These are phyloP conservation scores for Hippopotamus amphibius DNA, from an alignment of 2,113 vertebrate genomes.

Conservation along the genomic window DNA sequence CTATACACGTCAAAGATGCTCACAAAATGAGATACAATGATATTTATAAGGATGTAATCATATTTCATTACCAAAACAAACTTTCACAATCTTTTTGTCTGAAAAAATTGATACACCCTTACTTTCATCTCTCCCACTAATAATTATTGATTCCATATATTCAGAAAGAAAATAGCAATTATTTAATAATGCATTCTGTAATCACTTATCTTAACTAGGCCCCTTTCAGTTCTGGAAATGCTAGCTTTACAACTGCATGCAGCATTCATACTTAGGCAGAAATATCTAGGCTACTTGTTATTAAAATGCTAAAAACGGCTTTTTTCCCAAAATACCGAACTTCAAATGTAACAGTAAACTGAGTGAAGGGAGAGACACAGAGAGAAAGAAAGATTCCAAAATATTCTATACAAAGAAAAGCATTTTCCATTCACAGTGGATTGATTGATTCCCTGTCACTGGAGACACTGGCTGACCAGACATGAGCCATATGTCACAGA, in stretches of 20 bases:
- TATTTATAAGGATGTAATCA: not conserved
- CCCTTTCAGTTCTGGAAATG: not conserved
- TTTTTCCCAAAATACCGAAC: not conserved
- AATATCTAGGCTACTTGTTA: not conserved
- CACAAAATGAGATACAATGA: not conserved
- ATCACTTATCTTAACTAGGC: not conserved
- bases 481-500: constrained; percentile 40
- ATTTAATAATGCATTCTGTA: constrained; percentile 16
- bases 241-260: not conserved
- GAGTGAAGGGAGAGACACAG: not conserved
- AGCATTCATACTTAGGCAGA: not conserved
- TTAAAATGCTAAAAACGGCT: not conserved
- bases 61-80: not conserved
- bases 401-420: not conserved
- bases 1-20: not conserved
- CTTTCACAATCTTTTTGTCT: not conserved
- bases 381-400: not conserved
- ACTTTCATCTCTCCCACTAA: not conserved
- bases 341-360: constrained; percentile 3
- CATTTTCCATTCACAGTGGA: not conserved
- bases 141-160: not conserved
- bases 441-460: constrained; percentile 31
- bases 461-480: constrained; percentile 42
- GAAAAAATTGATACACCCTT: not conserved
- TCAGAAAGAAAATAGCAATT: not conserved